Conservation (phyloP, 1,140 invertebrate genomes). For the Aphaenogaster floridana region DNA sequence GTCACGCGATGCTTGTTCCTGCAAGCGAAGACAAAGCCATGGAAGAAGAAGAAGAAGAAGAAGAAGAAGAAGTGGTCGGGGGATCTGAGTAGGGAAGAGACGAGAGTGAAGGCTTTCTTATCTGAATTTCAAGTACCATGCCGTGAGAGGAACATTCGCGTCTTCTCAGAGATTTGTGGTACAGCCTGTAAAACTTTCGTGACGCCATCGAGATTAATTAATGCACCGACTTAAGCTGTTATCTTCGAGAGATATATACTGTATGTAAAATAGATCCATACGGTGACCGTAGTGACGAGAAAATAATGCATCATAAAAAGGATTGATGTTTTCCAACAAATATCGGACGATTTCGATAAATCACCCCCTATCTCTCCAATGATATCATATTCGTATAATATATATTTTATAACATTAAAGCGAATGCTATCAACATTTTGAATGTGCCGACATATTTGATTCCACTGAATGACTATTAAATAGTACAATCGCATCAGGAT, state of each 20-base stretch:
- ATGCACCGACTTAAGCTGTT: slow-evolving; percentile 51
- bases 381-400: background rate
- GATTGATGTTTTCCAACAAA: background rate
- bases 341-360: background rate
- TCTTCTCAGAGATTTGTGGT: slow-evolving; percentile 62
- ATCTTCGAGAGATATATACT: slow-evolving; percentile 39
- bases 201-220: slow-evolving; percentile 63
- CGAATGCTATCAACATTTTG: background rate
- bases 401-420: background rate
- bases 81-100: slow-evolving; percentile 40
- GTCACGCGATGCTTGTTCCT: slow-evolving; percentile 46
- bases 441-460: background rate
- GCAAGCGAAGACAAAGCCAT: slow-evolving; percentile 58
- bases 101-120: slow-evolving; percentile 65
- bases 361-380: background rate
- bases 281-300: background rate
- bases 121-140: slow-evolving; percentile 69
- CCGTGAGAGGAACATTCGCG: slow-evolving; percentile 59
- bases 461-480: background rate
- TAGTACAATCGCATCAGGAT: background rate
- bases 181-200: slow-evolving; percentile 61
- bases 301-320: background rate
- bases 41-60: slow-evolving; percentile 56
- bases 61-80: slow-evolving; percentile 54
- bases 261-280: background rate